Conservation (phyloP, 2,797 vertebrate species). For the Myotis myotis region DNA sequence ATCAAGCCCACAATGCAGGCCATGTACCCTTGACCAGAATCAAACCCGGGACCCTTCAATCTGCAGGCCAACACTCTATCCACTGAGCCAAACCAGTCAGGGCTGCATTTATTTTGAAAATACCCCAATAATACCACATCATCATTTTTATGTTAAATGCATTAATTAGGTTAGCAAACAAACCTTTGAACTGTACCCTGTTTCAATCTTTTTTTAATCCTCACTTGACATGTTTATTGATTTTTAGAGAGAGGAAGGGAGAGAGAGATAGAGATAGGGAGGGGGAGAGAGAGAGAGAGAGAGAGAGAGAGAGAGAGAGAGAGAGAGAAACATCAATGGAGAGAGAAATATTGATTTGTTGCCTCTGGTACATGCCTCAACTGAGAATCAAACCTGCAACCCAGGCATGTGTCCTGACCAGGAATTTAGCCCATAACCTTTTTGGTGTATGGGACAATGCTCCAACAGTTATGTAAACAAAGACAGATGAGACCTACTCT, state of each 20-base stretch:
- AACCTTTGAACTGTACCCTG: neutral
- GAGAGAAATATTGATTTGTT: neutral
- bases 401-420: neutral
- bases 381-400: neutral
- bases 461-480: neutral
- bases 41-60: no score
- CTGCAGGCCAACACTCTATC: no score
- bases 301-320: neutral
- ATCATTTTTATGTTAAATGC: conserved; percentile 1
- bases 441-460: neutral
- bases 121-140: neutral
- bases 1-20: no score
- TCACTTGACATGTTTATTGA: neutral
- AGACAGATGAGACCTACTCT: neutral
- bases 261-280: neutral
- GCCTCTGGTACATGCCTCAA: neutral
- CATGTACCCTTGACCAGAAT: no score
- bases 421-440: neutral
- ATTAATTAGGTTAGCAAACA: neutral
- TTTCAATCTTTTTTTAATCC: neutral
- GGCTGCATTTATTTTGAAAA: neutral
- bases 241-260: neutral
- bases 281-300: no score
- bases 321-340: neutral
- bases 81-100: no score